Percentiles rank a stretch among this genome's conserved stretches.
Conservation (phyloP, 2,113 vertebrate genomes). For the Sinocyclocheilus grahami region DNA sequence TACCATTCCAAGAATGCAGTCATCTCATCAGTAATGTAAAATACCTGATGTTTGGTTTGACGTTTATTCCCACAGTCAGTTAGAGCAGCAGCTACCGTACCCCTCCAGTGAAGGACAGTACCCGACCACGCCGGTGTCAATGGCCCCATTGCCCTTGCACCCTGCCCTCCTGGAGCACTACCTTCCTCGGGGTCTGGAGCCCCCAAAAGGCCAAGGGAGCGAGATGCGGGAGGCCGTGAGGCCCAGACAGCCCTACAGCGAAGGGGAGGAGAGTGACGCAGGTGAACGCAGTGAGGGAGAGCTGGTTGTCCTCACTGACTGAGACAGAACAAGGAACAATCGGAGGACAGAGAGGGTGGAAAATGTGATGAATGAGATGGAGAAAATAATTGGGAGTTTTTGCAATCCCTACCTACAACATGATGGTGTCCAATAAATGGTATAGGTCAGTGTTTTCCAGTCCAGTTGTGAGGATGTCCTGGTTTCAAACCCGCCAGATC, state of each 20-base stretch:
- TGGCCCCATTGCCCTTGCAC: slow-evolving; percentile 78
- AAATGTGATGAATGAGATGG: background rate
- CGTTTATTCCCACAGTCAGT: slow-evolving; percentile 73
- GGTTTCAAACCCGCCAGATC: background rate
- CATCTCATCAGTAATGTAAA: background rate
- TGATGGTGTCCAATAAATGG: slow-evolving; percentile 2
- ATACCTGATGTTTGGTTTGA: background rate
- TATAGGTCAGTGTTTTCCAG: background rate
- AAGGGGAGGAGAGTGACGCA: slow-evolving; percentile 87
- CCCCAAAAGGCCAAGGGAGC: slow-evolving; percentile 66
- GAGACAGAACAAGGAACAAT: slow-evolving; percentile 52
- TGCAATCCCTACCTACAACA: background rate
- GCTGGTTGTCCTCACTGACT: slow-evolving; percentile 92
- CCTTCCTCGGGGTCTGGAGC: slow-evolving; percentile 77
- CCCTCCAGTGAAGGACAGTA: slow-evolving; percentile 80
- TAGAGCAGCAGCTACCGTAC: slow-evolving; percentile 82
- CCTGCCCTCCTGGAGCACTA: slow-evolving; percentile 85
- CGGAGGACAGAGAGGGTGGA: background rate
- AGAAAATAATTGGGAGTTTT: background rate
- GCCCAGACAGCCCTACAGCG: slow-evolving; percentile 83
- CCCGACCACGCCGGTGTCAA: slow-evolving; percentile 73
- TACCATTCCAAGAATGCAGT: too few relatives aligned
- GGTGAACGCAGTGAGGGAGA: slow-evolving; percentile 92
- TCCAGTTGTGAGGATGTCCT: background rate
- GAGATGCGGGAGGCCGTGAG: slow-evolving; percentile 52